These are phyloP conservation scores for Platerodrilus igneus DNA, from an alignment of 2,888 invertebrate genomes.

Conservation along the genomic window DNA sequence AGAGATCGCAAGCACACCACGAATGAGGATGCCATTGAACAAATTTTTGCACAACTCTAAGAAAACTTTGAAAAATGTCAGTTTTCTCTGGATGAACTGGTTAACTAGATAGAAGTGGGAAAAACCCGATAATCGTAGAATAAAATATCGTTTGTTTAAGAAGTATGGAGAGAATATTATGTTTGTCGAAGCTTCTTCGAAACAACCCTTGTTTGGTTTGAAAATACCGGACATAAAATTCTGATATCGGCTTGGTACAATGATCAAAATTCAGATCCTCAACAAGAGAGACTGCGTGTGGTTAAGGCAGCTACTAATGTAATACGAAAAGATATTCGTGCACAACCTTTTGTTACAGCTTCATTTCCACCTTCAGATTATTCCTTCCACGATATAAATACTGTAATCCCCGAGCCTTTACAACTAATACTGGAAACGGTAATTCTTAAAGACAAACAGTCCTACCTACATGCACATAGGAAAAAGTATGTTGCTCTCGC, in stretches of 20 bases:
- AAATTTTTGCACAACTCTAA: no score
- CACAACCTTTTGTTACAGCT: no score
- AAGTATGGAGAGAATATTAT: no score
- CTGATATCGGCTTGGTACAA: constrained; percentile 3
- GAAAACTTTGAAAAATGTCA: no score
- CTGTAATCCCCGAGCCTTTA: neutral
- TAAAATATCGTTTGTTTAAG: no score
- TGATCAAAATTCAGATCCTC: constrained; percentile 3
- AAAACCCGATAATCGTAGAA: no score
- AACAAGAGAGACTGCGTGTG: constrained; percentile 3
- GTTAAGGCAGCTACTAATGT: constrained; percentile 5
- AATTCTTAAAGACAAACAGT: constrained; percentile 1
- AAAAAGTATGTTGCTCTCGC: no score
- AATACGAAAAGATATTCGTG: constrained; percentile 6
- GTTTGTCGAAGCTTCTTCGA: neutral
- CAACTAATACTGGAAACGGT: neutral
- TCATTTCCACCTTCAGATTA: neutral
- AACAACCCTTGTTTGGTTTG: constrained; percentile 2
- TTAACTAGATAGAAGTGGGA: no score
- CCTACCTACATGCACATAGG: no score
- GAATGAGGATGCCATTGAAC: no score
- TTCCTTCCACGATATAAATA: neutral
- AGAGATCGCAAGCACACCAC: no score
- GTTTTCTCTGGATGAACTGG: no score
- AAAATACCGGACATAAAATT: constrained; percentile 4